phyloP scores from a whole-genome alignment of 2,888 invertebrate species.

The Chamaedrilus cognettii region DNA sequence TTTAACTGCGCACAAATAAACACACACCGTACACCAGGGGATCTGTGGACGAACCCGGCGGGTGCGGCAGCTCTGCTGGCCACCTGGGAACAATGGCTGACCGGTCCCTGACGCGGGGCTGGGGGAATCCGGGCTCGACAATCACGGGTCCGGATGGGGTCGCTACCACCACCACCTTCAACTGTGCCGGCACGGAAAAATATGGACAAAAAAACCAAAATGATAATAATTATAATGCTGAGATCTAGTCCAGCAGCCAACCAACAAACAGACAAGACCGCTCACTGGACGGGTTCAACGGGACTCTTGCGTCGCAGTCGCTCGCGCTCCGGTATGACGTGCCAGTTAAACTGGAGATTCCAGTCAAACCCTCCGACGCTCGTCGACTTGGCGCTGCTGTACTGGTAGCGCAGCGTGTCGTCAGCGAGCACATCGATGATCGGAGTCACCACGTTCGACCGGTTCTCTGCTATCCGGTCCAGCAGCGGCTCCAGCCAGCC shows the following conservation, averaged over 20 bases:
- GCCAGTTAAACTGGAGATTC: slow-evolving; percentile 93
- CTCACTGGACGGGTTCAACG: slow-evolving; percentile 52
- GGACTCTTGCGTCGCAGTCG: slow-evolving; percentile 45
- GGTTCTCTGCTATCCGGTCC: slow-evolving; percentile 56
- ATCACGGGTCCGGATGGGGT: too few species aligned
- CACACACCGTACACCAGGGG: too few species aligned
- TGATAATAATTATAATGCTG: too few species aligned
- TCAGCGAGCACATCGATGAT: slow-evolving; percentile 55
- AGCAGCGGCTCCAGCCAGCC: slow-evolving; percentile 60
- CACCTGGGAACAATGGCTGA: too few species aligned
- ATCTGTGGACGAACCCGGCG: too few species aligned
- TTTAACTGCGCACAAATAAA: too few species aligned
- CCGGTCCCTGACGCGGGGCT: too few species aligned
- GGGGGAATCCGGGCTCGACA: too few species aligned
- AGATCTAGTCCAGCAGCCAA: too few species aligned
- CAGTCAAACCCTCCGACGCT: slow-evolving; percentile 69
- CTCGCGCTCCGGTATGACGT: slow-evolving; percentile 86
- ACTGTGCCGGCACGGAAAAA: neutral
- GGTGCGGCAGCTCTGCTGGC: too few species aligned
- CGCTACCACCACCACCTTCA: neutral
- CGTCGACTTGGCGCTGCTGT: slow-evolving; percentile 54
- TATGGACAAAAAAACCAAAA: neutral
- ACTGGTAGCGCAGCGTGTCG: slow-evolving; percentile 55
- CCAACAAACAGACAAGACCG: neutral
- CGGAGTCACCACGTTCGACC: slow-evolving; percentile 57